Evolutionary conservation across 2,113 vertebrate species (phyloP).

Genomic region (Scomber scombrus): DNA sequence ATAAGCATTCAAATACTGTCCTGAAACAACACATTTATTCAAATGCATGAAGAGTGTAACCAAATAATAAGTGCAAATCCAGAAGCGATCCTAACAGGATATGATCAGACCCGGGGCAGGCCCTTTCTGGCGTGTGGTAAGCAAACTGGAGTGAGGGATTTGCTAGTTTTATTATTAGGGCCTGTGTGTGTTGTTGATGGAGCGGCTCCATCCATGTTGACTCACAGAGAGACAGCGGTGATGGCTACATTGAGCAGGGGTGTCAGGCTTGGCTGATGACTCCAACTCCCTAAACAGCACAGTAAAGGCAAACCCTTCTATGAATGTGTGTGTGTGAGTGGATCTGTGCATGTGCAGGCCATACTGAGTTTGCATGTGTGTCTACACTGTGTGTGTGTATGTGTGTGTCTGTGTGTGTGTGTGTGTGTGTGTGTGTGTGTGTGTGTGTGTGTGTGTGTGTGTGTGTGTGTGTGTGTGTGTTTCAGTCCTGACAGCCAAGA

Average conservation of each 20-base stretch:
- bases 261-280: slow-evolving; percentile 69
- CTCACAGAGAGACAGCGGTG: slow-evolving; percentile 70
- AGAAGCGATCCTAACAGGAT: slow-evolving; percentile 49
- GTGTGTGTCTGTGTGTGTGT: slow-evolving; percentile 38
- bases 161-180: slow-evolving; percentile 70
- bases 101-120: slow-evolving; percentile 37
- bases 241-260: slow-evolving; percentile 65
- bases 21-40: slow-evolving; percentile 23
- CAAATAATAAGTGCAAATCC: slow-evolving; percentile 56
- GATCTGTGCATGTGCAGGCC: slow-evolving; percentile 35
- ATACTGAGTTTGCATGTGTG: slow-evolving; percentile 43
- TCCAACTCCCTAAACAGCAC: slow-evolving; percentile 60
- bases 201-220: slow-evolving; percentile 68
- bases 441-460: slow-evolving; percentile 37
- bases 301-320: slow-evolving; percentile 66
- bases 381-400: slow-evolving; percentile 3
- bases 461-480: slow-evolving; percentile 43
- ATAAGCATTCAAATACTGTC: slow-evolving; percentile 1
- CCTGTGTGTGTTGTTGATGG: slow-evolving; percentile 67
- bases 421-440: slow-evolving; percentile 25
- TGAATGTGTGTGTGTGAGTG: background rate
- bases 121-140: slow-evolving; percentile 44
- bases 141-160: slow-evolving; percentile 58
- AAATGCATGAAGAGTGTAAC: slow-evolving; percentile 26
- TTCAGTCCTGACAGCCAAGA: slow-evolving; percentile 79